These are phyloP conservation scores for Neotoxoptera formosana DNA, from an alignment of 1,140 invertebrate genomes.

Conservation along the genomic window DNA sequence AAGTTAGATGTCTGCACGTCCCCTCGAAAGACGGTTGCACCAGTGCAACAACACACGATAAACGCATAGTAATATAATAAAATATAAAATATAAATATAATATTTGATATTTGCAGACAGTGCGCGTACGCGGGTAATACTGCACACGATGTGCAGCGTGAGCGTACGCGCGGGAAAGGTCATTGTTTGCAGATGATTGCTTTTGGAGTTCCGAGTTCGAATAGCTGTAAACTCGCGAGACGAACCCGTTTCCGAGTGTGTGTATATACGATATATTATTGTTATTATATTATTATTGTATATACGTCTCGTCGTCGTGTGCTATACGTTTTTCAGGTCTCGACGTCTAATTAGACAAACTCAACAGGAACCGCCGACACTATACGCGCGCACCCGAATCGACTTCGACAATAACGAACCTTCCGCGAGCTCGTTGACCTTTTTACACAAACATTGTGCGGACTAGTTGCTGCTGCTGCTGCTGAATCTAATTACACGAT, in stretches of 20 bases:
- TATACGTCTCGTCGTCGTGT: background rate
- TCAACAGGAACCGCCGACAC: background rate
- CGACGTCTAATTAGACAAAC: constrained; percentile 23
- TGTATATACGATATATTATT: background rate
- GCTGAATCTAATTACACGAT: constrained; percentile 18
- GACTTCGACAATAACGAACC: background rate
- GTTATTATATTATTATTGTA: no score
- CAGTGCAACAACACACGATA: no score
- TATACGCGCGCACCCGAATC: background rate
- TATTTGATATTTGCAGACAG: no score
- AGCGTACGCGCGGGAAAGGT: background rate
- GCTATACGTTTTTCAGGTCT: background rate
- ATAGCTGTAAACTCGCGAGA: background rate
- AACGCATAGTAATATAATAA: no score
- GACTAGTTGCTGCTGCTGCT: background rate
- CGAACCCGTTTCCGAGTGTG: background rate
- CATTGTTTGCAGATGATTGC: constrained; percentile 16
- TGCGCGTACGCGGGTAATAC: background rate
- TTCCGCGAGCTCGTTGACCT: constrained; percentile 31
- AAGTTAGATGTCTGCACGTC: no score
- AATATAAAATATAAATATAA: no score
- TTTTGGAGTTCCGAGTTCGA: constrained; percentile 7
- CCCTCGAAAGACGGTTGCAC: background rate
- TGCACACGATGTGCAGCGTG: background rate
- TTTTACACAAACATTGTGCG: background rate